These are phyloP conservation scores for Luperina testacea DNA, from an alignment of 2,888 invertebrate species.

Conservation along the genomic window DNA sequence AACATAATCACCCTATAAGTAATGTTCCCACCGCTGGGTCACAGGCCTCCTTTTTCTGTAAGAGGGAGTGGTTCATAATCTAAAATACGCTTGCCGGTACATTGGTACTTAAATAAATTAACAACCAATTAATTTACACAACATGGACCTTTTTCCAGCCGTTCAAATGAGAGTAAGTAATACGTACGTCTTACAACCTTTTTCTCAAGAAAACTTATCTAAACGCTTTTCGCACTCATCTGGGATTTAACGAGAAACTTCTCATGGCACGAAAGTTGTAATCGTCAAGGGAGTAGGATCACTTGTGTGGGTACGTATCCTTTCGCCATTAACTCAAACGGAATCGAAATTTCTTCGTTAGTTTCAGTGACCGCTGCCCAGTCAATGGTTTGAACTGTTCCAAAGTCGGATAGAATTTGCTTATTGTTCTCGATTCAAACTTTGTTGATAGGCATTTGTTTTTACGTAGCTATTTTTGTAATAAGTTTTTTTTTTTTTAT, in stretches of 20 bases:
- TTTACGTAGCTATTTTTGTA: conserved; percentile 5
- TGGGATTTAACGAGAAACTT: conserved; percentile 51
- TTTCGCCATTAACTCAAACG: conserved; percentile 57
- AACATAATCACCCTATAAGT: neutral
- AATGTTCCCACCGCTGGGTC: neutral
- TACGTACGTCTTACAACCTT: conserved; percentile 1
- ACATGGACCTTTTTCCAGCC: neutral
- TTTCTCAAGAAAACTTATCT: conserved; percentile 32
- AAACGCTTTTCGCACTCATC: conserved; percentile 51
- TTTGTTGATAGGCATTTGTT: conserved; percentile 17
- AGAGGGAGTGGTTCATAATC: too few species aligned
- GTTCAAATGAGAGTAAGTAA: neutral
- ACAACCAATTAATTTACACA: neutral
- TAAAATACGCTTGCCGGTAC: neutral
- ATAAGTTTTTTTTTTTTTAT: too few species aligned
- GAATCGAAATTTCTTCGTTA: conserved; percentile 46
- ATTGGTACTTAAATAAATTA: neutral
- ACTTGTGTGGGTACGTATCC: conserved; percentile 46
- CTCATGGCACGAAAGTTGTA: conserved; percentile 40
- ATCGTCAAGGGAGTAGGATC: conserved; percentile 46
- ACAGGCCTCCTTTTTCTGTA: neutral
- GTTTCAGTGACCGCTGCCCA: conserved; percentile 37
- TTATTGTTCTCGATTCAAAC: conserved; percentile 20
- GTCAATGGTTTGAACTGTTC: conserved; percentile 39
- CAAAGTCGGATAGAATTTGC: conserved; percentile 23